phyloP scores from a whole-genome alignment of 2,888 invertebrate genomes.

The Alsophila aescularia region DNA sequence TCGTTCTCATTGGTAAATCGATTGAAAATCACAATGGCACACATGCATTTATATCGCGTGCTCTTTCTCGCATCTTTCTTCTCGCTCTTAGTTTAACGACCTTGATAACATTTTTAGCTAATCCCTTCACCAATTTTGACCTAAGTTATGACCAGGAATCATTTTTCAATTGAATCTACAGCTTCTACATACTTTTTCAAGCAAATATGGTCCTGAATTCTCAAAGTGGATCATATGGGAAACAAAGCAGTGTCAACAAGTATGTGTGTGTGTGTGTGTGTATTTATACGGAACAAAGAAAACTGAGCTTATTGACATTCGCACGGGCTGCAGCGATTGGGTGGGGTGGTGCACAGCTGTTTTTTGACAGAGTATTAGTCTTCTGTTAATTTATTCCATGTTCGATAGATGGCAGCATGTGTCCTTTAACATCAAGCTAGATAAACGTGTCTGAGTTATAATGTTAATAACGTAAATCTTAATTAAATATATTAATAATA shows the following conservation, averaged over 20 bases:
- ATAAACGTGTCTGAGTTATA: background rate
- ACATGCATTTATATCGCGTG: conserved; percentile 53
- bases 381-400: conserved; percentile 18
- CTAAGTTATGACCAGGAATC: conserved; percentile 16
- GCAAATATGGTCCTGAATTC: conserved; percentile 12
- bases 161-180: conserved; percentile 31
- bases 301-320: conserved; percentile 64
- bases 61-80: conserved; percentile 53
- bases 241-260: conserved; percentile 76
- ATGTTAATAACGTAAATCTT: background rate
- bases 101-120: conserved; percentile 59
- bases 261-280: conserved; percentile 50
- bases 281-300: conserved; percentile 58
- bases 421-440: conserved; percentile 56
- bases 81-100: conserved; percentile 65
- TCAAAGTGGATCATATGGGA: conserved; percentile 70
- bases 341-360: conserved; percentile 73
- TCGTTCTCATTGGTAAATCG: conserved; percentile 80
- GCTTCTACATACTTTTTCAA: conserved; percentile 25
- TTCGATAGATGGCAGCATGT: conserved; percentile 63
- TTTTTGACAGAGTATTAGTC: conserved; percentile 64
- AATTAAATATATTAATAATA: background rate
- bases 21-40: conserved; percentile 66
- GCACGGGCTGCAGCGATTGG: conserved; percentile 62
- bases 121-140: conserved; percentile 37